A percentile compares a stretch with the other conserved stretches of the same genome.
These are phyloP conservation scores for Parazoanthus atlanticus DNA, from an alignment of 92 coral and sea anemone species.

Conservation along the genomic window DNA sequence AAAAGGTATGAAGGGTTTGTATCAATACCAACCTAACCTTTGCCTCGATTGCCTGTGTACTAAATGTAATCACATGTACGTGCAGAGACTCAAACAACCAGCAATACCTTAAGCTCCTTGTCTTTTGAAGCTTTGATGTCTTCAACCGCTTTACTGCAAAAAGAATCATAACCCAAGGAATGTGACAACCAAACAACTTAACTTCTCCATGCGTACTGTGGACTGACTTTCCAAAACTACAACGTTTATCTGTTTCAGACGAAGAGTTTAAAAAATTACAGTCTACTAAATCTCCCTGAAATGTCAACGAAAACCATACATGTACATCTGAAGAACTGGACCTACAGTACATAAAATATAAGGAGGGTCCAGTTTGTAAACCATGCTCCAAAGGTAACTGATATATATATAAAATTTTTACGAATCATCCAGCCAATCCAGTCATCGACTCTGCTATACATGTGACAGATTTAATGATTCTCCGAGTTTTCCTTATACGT, in stretches of 20 bases:
- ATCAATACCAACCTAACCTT: too few relatives aligned
- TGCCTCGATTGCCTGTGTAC: not conserved
- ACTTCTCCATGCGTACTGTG: not conserved
- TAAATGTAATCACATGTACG: not conserved
- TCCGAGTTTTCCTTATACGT: not conserved
- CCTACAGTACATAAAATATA: too few relatives aligned
- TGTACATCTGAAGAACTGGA: too few relatives aligned
- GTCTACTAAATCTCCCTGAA: not conserved
- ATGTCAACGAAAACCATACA: not conserved
- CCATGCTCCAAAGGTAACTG: not conserved
- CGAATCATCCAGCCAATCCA: not conserved
- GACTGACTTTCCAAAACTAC: not conserved
- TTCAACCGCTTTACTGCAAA: constrained; percentile 77
- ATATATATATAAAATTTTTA: too few relatives aligned
- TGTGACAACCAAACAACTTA: not conserved
- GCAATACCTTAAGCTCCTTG: constrained; percentile 74
- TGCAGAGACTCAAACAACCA: not conserved
- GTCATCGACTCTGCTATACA: not conserved
- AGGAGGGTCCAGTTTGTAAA: too few relatives aligned
- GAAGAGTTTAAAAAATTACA: not conserved
- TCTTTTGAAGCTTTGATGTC: constrained; percentile 74
- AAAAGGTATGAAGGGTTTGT: too few relatives aligned
- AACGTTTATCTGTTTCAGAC: not conserved
- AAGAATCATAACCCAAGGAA: not conserved
- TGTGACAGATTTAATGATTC: not conserved